Conservation (phyloP, 1,140 invertebrate genomes). For the Drosophila nebulosa region DNA sequence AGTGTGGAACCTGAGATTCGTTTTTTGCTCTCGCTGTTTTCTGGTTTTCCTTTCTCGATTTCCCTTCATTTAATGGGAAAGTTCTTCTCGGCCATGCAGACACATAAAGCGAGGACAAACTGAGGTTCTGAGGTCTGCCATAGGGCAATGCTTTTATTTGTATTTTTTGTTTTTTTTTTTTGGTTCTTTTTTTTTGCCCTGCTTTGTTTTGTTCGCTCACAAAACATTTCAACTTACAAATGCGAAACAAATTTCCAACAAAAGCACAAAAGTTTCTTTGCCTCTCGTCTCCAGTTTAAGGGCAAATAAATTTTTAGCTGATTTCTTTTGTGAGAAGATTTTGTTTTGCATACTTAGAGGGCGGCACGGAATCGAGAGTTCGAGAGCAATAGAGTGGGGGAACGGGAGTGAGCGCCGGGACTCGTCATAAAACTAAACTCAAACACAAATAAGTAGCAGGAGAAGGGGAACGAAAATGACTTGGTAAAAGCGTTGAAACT, state of each 20-base stretch:
- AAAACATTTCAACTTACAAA: slow-evolving; percentile 78
- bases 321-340: slow-evolving; percentile 58
- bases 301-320: slow-evolving; percentile 72
- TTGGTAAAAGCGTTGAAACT: slow-evolving; percentile 76
- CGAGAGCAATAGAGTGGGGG: background rate
- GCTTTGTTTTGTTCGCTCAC: slow-evolving; percentile 42
- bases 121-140: slow-evolving; percentile 35
- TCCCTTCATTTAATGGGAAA: slow-evolving; percentile 6
- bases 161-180: slow-evolving; percentile 44
- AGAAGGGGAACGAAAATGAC: slow-evolving; percentile 61
- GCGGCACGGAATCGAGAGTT: background rate
- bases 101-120: slow-evolving; percentile 38
- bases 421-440: slow-evolving; percentile 68
- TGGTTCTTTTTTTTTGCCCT: slow-evolving; percentile 14
- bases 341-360: slow-evolving; percentile 51
- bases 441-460: slow-evolving; percentile 72
- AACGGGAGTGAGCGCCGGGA: background rate
- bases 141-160: slow-evolving; percentile 62
- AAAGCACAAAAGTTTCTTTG: slow-evolving; percentile 64
- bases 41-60: slow-evolving; percentile 24
- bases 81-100: slow-evolving; percentile 17
- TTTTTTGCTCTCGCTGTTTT: slow-evolving; percentile 7
- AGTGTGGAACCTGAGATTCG: slow-evolving; percentile 33
- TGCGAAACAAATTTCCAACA: slow-evolving; percentile 79
- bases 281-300: slow-evolving; percentile 32